A percentile compares a stretch with the other conserved stretches of the same genome.
Evolutionary conservation across 64 coral and sea anemone species (phyloP).

Genomic region (Cladopsammia gracilis): DNA sequence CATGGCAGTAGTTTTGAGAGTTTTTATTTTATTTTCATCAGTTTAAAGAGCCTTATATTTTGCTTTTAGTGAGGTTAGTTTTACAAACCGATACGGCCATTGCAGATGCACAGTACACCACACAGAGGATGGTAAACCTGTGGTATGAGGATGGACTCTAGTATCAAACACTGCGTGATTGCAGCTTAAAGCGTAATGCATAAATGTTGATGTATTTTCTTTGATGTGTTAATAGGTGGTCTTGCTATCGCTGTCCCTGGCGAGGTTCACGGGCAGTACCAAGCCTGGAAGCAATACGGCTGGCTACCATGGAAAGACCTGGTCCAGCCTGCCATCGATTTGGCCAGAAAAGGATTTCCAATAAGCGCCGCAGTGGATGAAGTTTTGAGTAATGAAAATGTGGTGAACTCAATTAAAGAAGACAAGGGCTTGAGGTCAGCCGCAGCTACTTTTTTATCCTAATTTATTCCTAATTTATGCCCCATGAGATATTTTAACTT

Average conservation of each 20-base stretch:
- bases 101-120: too few relatives aligned
- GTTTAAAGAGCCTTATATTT: too few relatives aligned
- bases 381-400: not conserved
- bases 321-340: slow-evolving; percentile 74
- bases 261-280: slow-evolving; percentile 40
- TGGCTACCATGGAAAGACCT: slow-evolving; percentile 60
- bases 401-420: not conserved
- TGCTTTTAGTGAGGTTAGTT: too few relatives aligned
- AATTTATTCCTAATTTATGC: too few relatives aligned
- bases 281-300: slow-evolving; percentile 48
- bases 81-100: too few relatives aligned
- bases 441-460: not conserved
- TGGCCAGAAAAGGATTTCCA: slow-evolving; percentile 53
- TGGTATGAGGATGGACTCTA: too few relatives aligned
- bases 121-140: too few relatives aligned
- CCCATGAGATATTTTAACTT: too few relatives aligned
- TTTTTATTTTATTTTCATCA: too few relatives aligned
- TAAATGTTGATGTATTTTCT: not conserved
- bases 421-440: slow-evolving; percentile 53
- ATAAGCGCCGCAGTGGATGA: slow-evolving; percentile 28
- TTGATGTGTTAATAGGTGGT: slow-evolving; percentile 13
- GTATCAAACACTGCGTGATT: too few relatives aligned
- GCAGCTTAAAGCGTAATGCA: too few relatives aligned
- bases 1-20: too few relatives aligned
- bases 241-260: slow-evolving; percentile 67